Percentiles rank a stretch among this genome's conserved stretches.
Evolutionary conservation across 2,888 invertebrate species (phyloP).

Genomic region (Acrobasis suavella): DNA sequence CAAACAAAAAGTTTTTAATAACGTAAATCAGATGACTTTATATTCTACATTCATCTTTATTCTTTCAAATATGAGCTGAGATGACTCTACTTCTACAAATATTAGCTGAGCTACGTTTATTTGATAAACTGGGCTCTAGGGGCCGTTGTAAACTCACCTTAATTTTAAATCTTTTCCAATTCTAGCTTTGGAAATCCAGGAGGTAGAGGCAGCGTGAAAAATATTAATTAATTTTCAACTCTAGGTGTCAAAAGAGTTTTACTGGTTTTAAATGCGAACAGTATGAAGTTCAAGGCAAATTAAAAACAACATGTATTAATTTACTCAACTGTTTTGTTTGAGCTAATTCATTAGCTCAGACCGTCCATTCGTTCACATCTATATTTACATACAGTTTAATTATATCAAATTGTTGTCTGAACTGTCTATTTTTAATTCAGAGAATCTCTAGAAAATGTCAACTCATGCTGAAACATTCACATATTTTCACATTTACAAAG

Average conservation of each 20-base stretch:
- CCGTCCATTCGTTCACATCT: conserved; percentile 40
- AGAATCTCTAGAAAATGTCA: conserved; percentile 33
- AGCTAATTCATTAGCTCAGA: conserved; percentile 26
- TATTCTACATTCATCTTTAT: no score
- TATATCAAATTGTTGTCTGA: conserved; percentile 48
- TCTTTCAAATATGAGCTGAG: no score
- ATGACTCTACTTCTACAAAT: no score
- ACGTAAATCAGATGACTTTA: no score
- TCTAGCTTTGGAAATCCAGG: neutral
- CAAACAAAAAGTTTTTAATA: no score
- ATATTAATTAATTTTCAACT: neutral
- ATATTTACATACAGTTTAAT: conserved; percentile 56
- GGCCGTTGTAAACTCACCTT: no score
- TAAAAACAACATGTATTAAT: conserved; percentile 19
- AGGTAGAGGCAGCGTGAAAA: neutral
- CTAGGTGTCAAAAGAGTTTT: neutral
- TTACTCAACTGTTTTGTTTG: conserved; percentile 30
- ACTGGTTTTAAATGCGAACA: neutral
- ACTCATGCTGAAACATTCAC: conserved; percentile 25
- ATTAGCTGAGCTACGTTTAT: no score
- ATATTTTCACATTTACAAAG: neutral
- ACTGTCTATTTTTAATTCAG: conserved; percentile 39
- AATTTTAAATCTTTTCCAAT: no score
- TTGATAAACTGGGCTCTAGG: no score
- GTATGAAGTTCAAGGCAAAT: neutral